Percentiles rank a stretch among this genome's conserved stretches.
Conservation (phyloP, 2,113 vertebrate species). For the Notarius lentiginosus region DNA sequence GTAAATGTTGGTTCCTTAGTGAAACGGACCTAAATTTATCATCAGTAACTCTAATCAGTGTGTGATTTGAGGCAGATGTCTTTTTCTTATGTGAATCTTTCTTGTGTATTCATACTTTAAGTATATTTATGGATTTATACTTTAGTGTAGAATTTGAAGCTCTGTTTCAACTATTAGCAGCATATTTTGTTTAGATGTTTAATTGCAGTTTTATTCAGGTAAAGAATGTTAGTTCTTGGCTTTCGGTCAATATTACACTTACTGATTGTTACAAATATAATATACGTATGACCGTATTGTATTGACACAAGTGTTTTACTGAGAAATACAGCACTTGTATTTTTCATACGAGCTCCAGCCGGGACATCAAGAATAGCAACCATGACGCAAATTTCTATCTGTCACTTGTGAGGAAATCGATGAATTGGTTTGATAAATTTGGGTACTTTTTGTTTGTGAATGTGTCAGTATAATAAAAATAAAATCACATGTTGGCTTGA, state of each 20-base stretch:
- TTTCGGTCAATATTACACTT: not conserved
- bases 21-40: not conserved
- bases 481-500: too few relatives aligned
- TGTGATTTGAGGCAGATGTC: not conserved
- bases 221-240: not conserved
- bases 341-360: too few relatives aligned
- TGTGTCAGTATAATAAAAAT: too few relatives aligned
- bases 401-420: too few relatives aligned
- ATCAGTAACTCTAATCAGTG: too few relatives aligned
- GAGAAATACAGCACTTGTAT: too few relatives aligned
- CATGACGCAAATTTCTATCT: too few relatives aligned
- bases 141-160: not conserved
- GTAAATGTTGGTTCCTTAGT: not conserved
- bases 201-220: not conserved
- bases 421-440: too few relatives aligned
- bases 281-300: not conserved
- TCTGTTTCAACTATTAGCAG: not conserved
- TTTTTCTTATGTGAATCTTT: not conserved
- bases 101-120: not conserved
- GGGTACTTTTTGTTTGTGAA: too few relatives aligned
- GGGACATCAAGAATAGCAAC: too few relatives aligned
- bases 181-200: not conserved
- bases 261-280: not conserved
- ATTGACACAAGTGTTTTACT: not conserved
- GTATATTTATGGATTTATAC: not conserved